Conservation (phyloP, 2,888 invertebrate species). For the Cryptophagus acutangulus region DNA sequence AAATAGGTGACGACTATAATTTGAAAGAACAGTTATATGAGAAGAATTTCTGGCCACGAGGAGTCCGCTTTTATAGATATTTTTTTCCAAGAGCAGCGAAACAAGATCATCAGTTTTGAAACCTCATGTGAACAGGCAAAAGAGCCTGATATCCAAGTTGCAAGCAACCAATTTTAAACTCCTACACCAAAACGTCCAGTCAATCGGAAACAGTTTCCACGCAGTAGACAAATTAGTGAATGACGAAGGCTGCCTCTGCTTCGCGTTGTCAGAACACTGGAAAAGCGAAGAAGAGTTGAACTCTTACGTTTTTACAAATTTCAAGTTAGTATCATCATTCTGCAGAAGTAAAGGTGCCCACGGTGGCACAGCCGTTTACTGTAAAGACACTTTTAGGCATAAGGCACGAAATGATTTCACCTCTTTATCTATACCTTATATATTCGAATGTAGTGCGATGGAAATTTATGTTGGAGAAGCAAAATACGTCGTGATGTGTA, state of each 20-base stretch:
- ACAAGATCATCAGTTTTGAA: not conserved
- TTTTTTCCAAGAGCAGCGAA: not conserved
- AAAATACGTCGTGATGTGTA: not conserved
- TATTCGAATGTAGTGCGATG: slow-evolving; percentile 3
- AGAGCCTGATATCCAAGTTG: not conserved
- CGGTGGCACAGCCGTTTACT: slow-evolving; percentile 1
- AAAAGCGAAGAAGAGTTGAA: slow-evolving; percentile 2
- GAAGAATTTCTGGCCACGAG: slow-evolving; percentile 11
- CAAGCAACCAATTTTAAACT: not conserved
- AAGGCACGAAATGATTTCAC: slow-evolving; percentile 3
- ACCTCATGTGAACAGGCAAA: not conserved
- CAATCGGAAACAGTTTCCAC: slow-evolving; percentile 1
- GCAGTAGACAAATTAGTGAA: slow-evolving; percentile 1
- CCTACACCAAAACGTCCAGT: slow-evolving; percentile 1
- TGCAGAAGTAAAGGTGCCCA: slow-evolving; percentile 1
- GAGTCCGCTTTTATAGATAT: slow-evolving; percentile 11
- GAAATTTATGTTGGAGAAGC: not conserved
- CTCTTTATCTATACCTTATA: not conserved
- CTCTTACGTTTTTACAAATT: not conserved
- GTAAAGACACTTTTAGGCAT: not conserved
- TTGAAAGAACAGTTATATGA: slow-evolving; percentile 7
- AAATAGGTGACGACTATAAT: slow-evolving; percentile 9
- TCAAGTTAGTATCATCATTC: not conserved
- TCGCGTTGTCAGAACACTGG: not conserved
- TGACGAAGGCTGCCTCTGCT: not conserved